Evolutionary conservation across 2,113 vertebrate genomes (phyloP).

Genomic region (Salvator merianae): DNA sequence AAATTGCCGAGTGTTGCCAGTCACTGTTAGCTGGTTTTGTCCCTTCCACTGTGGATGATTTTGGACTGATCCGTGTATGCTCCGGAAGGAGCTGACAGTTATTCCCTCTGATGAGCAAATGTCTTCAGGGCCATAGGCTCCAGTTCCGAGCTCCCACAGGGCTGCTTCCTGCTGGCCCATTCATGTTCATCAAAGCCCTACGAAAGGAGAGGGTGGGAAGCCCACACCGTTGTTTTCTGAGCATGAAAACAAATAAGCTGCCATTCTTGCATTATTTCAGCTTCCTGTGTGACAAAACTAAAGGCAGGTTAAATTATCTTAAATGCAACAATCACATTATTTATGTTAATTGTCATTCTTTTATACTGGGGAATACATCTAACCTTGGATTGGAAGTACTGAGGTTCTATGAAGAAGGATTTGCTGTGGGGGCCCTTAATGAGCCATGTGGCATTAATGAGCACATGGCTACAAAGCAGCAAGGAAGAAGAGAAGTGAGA

Average conservation of each 20-base stretch:
- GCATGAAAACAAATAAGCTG: constrained; percentile 12
- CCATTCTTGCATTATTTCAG: background rate
- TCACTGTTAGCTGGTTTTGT: too few species aligned
- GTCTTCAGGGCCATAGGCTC: background rate
- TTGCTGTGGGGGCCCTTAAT: background rate
- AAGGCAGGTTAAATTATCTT: constrained; percentile 5
- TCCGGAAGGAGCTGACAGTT: background rate
- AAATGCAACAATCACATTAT: background rate
- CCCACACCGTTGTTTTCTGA: background rate
- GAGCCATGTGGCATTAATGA: background rate
- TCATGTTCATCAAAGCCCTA: fast-evolving
- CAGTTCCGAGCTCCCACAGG: background rate
- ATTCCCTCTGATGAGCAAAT: background rate
- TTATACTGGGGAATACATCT: fast-evolving
- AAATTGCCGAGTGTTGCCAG: too few species aligned
- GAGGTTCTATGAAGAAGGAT: fast-evolving
- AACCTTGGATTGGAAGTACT: background rate
- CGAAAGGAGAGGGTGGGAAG: background rate
- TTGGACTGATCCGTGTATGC: background rate
- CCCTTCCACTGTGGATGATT: too few species aligned
- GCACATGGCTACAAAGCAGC: background rate
- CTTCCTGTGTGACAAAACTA: constrained; percentile 1
- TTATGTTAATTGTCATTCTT: constrained; percentile 13
- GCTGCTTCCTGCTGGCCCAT: fast-evolving
- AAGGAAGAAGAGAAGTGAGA: too few species aligned